Evolutionary conservation across 2,113 vertebrate species (phyloP).

Genomic region (Melanostigma gelatinosum): DNA sequence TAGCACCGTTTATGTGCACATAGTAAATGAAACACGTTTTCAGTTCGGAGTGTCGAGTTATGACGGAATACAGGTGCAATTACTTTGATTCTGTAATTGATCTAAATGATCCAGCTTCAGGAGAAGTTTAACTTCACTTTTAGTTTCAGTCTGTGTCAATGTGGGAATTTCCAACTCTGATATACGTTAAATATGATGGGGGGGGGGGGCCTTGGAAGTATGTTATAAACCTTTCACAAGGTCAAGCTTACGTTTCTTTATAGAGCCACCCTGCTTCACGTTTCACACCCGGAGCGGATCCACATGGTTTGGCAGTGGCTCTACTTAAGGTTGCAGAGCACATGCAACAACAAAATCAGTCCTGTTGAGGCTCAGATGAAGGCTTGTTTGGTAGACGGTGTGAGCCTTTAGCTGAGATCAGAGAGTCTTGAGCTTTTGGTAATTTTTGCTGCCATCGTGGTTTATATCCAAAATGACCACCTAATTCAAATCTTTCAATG

Average conservation of each 20-base stretch:
- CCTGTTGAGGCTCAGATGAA: slow-evolving; percentile 33
- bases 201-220: background rate
- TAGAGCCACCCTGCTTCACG: slow-evolving; percentile 40
- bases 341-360: slow-evolving; percentile 22
- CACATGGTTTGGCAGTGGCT: slow-evolving; percentile 23
- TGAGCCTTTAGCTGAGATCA: background rate
- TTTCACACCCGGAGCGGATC: slow-evolving; percentile 23
- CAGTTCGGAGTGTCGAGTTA: slow-evolving; percentile 16
- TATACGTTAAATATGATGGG: slow-evolving; percentile 15
- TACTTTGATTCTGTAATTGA: slow-evolving; percentile 14
- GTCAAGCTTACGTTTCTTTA: slow-evolving; percentile 48
- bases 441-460: background rate
- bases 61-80: slow-evolving; percentile 22
- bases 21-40: slow-evolving; percentile 18
- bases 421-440: background rate
- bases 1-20: background rate
- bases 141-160: background rate
- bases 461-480: background rate
- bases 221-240: slow-evolving; percentile 43
- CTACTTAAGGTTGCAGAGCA: slow-evolving; percentile 1
- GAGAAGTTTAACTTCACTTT: slow-evolving; percentile 4
- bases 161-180: slow-evolving; percentile 42
- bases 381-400: slow-evolving; percentile 13
- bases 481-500: background rate
- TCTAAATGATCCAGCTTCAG: slow-evolving; percentile 7